Evolutionary conservation across 2,888 invertebrate species (phyloP).

Genomic region (Aporophyla lueneburgensis): DNA sequence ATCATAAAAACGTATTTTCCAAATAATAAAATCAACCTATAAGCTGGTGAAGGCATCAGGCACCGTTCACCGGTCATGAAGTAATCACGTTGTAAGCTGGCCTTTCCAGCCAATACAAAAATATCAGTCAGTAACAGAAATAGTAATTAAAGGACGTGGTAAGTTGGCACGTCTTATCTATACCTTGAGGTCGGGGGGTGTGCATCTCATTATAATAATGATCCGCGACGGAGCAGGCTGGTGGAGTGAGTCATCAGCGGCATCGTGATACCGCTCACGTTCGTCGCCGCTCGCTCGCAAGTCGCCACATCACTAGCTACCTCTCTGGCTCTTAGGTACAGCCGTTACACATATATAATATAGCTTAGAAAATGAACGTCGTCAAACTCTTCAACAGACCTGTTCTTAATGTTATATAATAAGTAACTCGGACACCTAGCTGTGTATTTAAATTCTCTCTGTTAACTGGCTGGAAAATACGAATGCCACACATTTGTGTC

Average conservation of each 20-base stretch:
- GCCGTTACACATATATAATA: conserved; percentile 49
- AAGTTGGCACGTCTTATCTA: conserved; percentile 72
- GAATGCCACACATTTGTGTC: conserved; percentile 10
- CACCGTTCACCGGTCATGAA: conserved; percentile 39
- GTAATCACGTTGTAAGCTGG: conserved; percentile 41
- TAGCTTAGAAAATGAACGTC: conserved; percentile 45
- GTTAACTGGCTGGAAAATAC: conserved; percentile 5
- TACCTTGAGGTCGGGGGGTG: conserved; percentile 77
- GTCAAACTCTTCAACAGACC: conserved; percentile 25
- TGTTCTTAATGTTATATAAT: conserved; percentile 46
- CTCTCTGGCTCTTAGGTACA: conserved; percentile 51
- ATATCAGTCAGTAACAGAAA: conserved; percentile 66
- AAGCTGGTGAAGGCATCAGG: background rate
- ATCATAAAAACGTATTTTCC: conserved; percentile 30
- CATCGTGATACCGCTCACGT: conserved; percentile 81
- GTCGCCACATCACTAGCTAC: conserved; percentile 62
- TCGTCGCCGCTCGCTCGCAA: conserved; percentile 60
- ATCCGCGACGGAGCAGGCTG: conserved; percentile 69
- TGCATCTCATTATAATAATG: conserved; percentile 77
- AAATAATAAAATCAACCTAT: conserved; percentile 19
- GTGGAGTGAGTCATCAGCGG: conserved; percentile 71
- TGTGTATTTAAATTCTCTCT: conserved; percentile 8
- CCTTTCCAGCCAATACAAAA: conserved; percentile 28
- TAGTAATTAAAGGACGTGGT: conserved; percentile 78
- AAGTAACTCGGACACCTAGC: conserved; percentile 9